A percentile compares a stretch with the other conserved stretches of the same genome.
These are phyloP conservation scores for Rissa tridactyla DNA, from an alignment of 2,113 vertebrate species.

Conservation along the genomic window DNA sequence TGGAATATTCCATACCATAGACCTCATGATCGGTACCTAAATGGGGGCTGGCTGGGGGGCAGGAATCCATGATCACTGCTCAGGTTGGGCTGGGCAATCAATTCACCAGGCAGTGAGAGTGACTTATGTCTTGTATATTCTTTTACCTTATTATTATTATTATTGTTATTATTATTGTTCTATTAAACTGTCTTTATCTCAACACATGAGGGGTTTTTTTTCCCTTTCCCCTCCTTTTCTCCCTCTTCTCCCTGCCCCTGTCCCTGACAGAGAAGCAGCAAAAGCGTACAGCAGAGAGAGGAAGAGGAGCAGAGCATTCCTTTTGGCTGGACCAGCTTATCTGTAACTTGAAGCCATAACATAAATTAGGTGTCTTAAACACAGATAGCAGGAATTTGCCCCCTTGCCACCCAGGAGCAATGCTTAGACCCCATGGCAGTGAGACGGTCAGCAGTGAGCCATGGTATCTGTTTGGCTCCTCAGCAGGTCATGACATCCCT, in stretches of 20 bases:
- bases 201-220: not conserved
- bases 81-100: not conserved
- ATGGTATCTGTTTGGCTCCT: not conserved
- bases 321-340: not conserved
- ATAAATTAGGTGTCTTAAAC: not conserved
- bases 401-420: conserved; percentile 1
- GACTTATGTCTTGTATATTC: not conserved
- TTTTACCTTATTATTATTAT: not conserved
- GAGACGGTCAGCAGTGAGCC: not conserved
- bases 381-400: not conserved
- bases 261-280: not conserved
- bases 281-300: not conserved
- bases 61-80: not conserved
- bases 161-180: not conserved
- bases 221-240: not conserved
- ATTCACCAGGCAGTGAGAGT: not conserved
- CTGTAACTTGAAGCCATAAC: not conserved
- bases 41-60: not conserved
- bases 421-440: not conserved
- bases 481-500: not conserved
- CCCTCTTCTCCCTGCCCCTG: not conserved
- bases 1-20: not conserved
- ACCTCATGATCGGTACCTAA: not conserved
- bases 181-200: not conserved
- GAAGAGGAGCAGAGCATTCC: not conserved